A percentile compares a stretch with the other conserved stretches of the same genome.
These are phyloP conservation scores for Amitus sp. DNA, from an alignment of 2,888 invertebrate genomes.

Conservation along the genomic window DNA sequence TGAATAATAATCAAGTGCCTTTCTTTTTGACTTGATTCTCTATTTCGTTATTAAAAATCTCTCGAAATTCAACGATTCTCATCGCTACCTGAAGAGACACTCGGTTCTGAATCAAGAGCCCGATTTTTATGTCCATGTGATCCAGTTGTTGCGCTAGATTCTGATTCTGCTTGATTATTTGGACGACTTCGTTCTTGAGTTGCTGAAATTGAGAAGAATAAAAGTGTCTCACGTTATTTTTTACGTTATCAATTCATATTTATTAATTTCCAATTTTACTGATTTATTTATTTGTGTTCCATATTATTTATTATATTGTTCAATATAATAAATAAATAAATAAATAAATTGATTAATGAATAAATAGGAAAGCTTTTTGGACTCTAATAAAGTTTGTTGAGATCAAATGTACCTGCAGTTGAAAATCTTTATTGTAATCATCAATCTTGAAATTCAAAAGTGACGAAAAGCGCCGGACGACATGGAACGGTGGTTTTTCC, in stretches of 20 bases:
- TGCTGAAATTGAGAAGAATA: conserved; percentile 65
- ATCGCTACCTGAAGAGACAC: conserved; percentile 78
- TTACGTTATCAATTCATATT: background rate
- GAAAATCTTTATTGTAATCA: conserved; percentile 78
- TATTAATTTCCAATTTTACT: no score
- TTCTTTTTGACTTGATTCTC: no score
- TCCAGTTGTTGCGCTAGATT: conserved; percentile 78
- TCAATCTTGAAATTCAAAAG: conserved; percentile 76
- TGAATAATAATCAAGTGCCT: no score
- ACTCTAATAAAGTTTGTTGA: no score
- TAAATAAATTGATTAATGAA: no score
- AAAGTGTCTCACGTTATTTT: no score
- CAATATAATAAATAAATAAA: conserved; percentile 2
- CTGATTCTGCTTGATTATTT: conserved; percentile 78
- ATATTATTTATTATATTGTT: no score
- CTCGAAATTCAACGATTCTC: no score
- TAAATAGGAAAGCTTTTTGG: no score
- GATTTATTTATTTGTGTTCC: no score
- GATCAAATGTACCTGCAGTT: conserved; percentile 70
- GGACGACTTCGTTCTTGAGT: conserved; percentile 77
- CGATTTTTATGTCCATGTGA: conserved; percentile 83
- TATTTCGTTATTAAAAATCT: no score
- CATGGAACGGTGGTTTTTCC: conserved; percentile 70
- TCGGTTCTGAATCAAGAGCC: conserved; percentile 81
- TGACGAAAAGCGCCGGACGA: conserved; percentile 75